Evolutionary conservation across 2,113 vertebrate genomes (phyloP), one percentile per base, ranked within the genome.

Genomic region (Catharus fuscescens): DNA sequence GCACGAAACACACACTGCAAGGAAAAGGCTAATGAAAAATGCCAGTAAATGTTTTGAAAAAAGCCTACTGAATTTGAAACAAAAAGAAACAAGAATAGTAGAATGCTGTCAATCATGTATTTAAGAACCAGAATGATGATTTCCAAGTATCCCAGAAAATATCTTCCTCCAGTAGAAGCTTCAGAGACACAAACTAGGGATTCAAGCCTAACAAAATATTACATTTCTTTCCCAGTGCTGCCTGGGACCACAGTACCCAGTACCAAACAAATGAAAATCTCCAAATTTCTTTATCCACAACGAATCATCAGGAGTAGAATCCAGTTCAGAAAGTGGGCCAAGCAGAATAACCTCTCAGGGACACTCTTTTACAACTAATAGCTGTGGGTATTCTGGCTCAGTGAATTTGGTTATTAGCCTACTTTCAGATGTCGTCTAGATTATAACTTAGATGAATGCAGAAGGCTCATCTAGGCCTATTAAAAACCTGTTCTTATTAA

Each of bases 301-400:
- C 0, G 6, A 71, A 94, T 36, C 56, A 81, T 64, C 77, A 93
- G 73, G 77, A 81, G 60, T 40, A 18, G 42, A 61, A 86, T 36
- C n/a, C 48, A 53, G 42, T 92, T 87, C 24, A 89, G 40, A 86
- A 97, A 96, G 36, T 81, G 19, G 86, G 83, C 81, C 83, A 84
- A 52, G 40, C 31, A 91, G 40, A 81, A 31, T 42, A 84, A 92
- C 73, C 80, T 95, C 69, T 71, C 31, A 95, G 91, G 88, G 69
- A 95, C 48, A 17, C 19, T 84, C 44, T 80, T 89, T 88, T 64
- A 95, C 28, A 72, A 88, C 81, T 93, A 96, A 84, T 84, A 93
- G 65, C 86, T 95, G 53, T 64, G 72, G 65, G 86, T 83, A 93
- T 92, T 94, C 76, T 86, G 64, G 56, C 65, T 88, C 70, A 34